Evolutionary conservation across 2,113 vertebrate species (phyloP).

Genomic region (Sigmodon hispidus): DNA sequence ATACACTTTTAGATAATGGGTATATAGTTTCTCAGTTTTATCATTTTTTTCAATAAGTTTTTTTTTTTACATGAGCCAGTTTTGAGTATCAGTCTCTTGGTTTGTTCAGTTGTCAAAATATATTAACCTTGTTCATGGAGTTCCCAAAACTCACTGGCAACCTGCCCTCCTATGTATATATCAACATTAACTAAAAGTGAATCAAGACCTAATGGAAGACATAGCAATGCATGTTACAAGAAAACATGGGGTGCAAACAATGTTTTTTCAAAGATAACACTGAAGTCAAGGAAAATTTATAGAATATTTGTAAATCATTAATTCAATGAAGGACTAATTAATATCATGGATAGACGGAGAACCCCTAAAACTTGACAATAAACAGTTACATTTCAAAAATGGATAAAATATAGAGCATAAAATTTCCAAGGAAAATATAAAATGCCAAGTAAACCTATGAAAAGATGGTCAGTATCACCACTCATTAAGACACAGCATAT

Average conservation of each 20-base stretch:
- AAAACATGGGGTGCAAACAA: background rate
- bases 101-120: conserved; percentile 31
- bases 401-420: background rate
- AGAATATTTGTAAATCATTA: background rate
- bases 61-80: background rate
- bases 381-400: background rate
- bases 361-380: background rate
- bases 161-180: background rate
- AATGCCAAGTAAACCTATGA: background rate
- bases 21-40: fast-evolving
- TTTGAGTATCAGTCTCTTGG: background rate
- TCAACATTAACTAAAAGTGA: background rate
- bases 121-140: background rate
- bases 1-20: background rate
- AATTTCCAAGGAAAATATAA: background rate
- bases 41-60: background rate
- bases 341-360: background rate
- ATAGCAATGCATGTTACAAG: background rate
- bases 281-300: background rate
- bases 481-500: background rate
- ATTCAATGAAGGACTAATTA: background rate
- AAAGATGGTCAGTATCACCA: background rate
- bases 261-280: background rate
- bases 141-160: background rate
- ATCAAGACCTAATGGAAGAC: background rate